phyloP scores from a whole-genome alignment of 1,140 invertebrate genomes.

The Chionoecetes opilio region DNA sequence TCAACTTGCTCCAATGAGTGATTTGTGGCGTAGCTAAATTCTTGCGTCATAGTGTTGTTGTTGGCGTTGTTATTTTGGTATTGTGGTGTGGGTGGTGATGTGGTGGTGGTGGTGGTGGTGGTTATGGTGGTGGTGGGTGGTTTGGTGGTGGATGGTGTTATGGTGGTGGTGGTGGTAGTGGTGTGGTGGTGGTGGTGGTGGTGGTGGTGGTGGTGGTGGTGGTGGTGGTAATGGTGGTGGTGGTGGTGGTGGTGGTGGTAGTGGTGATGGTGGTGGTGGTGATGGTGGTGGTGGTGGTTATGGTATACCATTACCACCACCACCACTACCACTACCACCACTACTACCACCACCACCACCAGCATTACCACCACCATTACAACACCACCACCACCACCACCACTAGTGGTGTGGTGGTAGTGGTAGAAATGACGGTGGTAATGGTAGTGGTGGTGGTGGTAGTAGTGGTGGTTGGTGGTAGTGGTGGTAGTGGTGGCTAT shows the following conservation, averaged over 20 bases:
- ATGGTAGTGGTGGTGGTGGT: conserved; percentile 11
- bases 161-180: conserved; percentile 39
- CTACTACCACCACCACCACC: neutral
- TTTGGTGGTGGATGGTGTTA: neutral
- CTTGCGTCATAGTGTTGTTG: no score
- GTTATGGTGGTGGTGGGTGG: no score
- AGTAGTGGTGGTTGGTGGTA: neutral
- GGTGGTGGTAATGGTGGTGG: conserved; percentile 35
- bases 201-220: conserved; percentile 30
- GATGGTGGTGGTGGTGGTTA: conserved; percentile 34
- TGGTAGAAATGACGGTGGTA: neutral
- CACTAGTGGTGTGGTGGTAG: conserved; percentile 20
- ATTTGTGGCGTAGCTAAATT: no score
- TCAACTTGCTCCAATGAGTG: no score
- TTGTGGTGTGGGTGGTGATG: no score
- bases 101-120: no score
- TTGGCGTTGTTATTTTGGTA: no score
- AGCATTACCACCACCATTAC: no score
- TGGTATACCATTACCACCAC: neutral
- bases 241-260: conserved; percentile 1
- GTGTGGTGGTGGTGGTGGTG: conserved; percentile 34
- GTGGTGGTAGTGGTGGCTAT: conserved; percentile 35
- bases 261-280: neutral
- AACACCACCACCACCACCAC: no score
- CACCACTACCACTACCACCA: no score